Evolutionary conservation across 1,140 invertebrate genomes (phyloP).

Genomic region (Drosophila carrolli): DNA sequence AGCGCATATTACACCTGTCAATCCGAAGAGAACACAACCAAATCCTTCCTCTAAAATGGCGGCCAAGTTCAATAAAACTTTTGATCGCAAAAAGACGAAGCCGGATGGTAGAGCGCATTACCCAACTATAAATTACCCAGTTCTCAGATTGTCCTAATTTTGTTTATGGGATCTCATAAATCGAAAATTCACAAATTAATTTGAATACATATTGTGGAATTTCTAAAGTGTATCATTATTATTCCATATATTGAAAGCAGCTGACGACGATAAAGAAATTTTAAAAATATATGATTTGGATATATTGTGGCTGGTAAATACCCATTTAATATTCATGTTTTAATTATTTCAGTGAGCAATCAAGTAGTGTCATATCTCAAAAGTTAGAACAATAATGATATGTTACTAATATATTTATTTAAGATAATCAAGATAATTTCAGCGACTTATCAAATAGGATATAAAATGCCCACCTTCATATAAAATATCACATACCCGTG

Average conservation of each 20-base stretch:
- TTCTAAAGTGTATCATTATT: background rate
- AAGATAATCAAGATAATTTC: slow-evolving; percentile 4
- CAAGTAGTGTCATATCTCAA: background rate
- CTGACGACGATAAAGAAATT: background rate
- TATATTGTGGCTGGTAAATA: background rate
- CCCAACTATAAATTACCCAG: slow-evolving; percentile 29
- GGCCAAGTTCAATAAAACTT: slow-evolving; percentile 49
- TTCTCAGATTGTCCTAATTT: background rate
- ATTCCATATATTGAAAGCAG: background rate
- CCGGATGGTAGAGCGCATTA: background rate
- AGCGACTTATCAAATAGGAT: slow-evolving; percentile 1
- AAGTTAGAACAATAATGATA: background rate
- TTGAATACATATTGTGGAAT: background rate
- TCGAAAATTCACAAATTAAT: background rate
- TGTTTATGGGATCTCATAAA: background rate
- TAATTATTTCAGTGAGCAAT: background rate
- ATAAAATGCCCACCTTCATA: background rate
- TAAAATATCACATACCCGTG: slow-evolving; percentile 29
- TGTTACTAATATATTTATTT: slow-evolving; percentile 9
- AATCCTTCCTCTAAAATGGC: slow-evolving; percentile 20
- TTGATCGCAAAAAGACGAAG: slow-evolving; percentile 1
- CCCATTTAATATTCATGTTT: background rate
- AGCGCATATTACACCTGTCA: slow-evolving; percentile 26
- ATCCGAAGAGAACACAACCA: slow-evolving; percentile 1
- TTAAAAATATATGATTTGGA: no score